Base-by-base conservation (phyloP, 1,140 invertebrate genomes). In the Drosophila pruinosa region DNA sequence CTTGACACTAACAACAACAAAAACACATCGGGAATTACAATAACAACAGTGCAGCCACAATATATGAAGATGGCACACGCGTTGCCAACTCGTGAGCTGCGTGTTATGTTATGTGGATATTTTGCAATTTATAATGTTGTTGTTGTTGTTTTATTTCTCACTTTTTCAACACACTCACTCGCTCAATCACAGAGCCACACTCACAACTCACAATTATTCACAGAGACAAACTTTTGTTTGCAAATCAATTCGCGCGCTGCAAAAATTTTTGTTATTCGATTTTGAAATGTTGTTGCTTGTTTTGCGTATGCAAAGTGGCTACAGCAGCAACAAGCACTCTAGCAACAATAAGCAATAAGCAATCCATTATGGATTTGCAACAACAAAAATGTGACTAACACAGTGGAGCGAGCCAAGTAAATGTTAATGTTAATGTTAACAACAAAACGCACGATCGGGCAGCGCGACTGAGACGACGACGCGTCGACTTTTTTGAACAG, bases 161-260 rank as follows among this genome's bases (percentile, higher is more conserved):
- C 47, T 65, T 75, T 59, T 43, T 67, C 64, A 76, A 47, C 43
- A 38, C 36, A 47, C 47, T 72, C 63, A 70, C 54, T 36, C 53
- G 43, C 52, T 26, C 17, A 19, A 43, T 47, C n/a, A 22, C 43
- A 47, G 14, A 38, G 50, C 21, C 47, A 67, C 70, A 45, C 57
- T 43, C 59, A 58, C 26, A 28, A 31, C 63, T 61, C 70, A 75
- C 53, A 47, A 15, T 26, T 56, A 45, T 68, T 56, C 56, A 47
- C 43, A 19, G 31, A 59, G 17, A 59, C 28, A 62, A 34, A 43
- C 39, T 36, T 82, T 74, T 77, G 70, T 82, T 82, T 82, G 78
- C 78, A 86, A 78, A 81, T 88, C 48, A 88, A 85, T 85, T 85
- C 61, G 77, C 81, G 34, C 24, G 59, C 52, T 71, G 68, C 68